Base-by-base conservation (phyloP, 1,140 invertebrate species). In the Drusus annulatus region DNA sequence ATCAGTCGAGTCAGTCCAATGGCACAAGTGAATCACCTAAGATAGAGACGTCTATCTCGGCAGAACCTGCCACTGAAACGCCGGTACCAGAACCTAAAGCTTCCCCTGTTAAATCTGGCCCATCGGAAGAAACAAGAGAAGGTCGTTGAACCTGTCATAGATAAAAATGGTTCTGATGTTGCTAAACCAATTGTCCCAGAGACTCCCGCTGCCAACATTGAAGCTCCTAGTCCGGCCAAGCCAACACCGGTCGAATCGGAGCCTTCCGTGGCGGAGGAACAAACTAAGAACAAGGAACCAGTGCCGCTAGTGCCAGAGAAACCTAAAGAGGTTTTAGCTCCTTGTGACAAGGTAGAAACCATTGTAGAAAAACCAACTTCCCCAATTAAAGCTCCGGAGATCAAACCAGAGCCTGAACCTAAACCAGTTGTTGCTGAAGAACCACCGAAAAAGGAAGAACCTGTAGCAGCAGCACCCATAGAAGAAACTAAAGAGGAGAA, bases 221-320 rank as follows among this genome's bases (percentile, higher is more conserved):
- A 62, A 52, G 74, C 75, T 16, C 69, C 69, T 4, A 63, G 75
- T 31, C 75, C 58, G 25, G 17, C 36, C 7, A 76, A 56, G 52
- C 21, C 76, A 51, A 13, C 69, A 19, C 75, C 75, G 1, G 51
- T 56, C 10, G 71, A 75, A 19, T 19, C 36, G 7, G 36, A 31
- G 6, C 58, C 75, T 13, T 19, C 75, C 0, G 19, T 51, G 17
- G 17, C 58, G 5, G 58, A 25, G 13, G 71, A 71, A 71, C 68
- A 65, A 54, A 36, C 28, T 21, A 82, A 79, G 79, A 87, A 87
- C 76, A 86, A 87, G 68, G 89, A 87, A 86, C 86, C 87, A 17
- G 87, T 86, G 85, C 86, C 87, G n/a, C 86, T 86, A 15, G 86
- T 87, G 69, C 86, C 86, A 28, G 88, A 86, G 85, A 88, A 88